phyloP scores from a whole-genome alignment of 2,888 invertebrate species.

The Geotrupes spiniger region DNA sequence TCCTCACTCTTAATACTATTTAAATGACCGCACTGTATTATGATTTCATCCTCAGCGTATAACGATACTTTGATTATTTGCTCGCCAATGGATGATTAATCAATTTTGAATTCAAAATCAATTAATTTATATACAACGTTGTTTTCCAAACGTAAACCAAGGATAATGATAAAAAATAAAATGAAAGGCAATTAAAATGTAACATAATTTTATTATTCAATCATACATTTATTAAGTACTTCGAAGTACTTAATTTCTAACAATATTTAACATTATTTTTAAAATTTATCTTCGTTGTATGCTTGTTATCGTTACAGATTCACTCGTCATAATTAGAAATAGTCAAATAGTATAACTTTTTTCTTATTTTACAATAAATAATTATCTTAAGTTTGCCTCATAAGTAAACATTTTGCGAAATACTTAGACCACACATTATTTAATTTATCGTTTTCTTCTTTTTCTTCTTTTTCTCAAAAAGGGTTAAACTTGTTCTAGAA shows the following conservation, averaged over 20 bases:
- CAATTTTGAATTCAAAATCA: no score
- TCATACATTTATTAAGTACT: conserved; percentile 41
- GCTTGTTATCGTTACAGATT: conserved; percentile 11
- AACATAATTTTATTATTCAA: conserved; percentile 37
- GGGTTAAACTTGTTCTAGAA: no score
- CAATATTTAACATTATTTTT: conserved; percentile 30
- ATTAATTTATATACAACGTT: no score
- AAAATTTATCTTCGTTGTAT: conserved; percentile 20
- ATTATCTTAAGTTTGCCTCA: conserved; percentile 28
- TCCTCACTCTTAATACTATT: no score
- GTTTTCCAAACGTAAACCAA: no score
- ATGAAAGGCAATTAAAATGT: conserved; percentile 11
- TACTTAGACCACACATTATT: conserved; percentile 22
- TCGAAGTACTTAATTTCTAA: conserved; percentile 28
- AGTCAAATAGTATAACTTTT: conserved; percentile 30
- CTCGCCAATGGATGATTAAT: no score
- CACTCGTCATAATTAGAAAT: conserved; percentile 26
- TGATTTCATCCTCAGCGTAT: no score
- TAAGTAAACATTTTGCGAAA: conserved; percentile 14
- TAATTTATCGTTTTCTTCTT: no score
- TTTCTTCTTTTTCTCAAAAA: no score
- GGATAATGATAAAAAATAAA: background rate
- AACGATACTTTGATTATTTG: no score
- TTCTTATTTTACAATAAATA: conserved; percentile 24
- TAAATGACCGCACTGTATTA: no score